Conservation (phyloP, 2,797 vertebrate species). For the Falco columbarius region DNA sequence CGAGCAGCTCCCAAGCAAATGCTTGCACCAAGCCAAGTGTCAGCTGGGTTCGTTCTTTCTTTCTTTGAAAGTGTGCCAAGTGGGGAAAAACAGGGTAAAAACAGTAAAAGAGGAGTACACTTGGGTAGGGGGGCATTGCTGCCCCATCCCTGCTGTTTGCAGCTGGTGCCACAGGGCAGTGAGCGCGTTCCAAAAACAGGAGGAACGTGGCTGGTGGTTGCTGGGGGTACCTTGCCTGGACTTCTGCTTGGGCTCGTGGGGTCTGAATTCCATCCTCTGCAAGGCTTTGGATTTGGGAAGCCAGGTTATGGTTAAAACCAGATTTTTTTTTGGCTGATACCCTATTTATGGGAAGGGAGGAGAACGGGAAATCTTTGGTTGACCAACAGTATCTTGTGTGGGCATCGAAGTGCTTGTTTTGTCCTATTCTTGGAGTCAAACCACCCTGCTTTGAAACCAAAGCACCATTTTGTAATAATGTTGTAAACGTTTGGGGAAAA, state of each 20-base stretch:
- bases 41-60: rapidly evolving
- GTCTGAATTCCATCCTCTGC: background rate
- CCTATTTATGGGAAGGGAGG: rapidly evolving
- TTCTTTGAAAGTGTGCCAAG: background rate
- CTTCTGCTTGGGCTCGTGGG: background rate
- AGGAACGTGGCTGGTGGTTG: background rate
- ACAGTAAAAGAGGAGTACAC: background rate
- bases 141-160: rapidly evolving
- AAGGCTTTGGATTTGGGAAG: background rate
- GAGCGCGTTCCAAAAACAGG: background rate
- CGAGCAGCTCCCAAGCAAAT: background rate
- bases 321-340: background rate
- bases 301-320: background rate
- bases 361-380: background rate
- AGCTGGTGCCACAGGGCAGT: background rate
- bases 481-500: background rate
- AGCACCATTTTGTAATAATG: background rate
- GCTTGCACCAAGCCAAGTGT: background rate
- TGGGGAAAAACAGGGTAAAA: background rate
- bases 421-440: background rate
- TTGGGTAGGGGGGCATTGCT: rapidly evolving
- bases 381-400: background rate
- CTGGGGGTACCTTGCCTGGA: background rate
- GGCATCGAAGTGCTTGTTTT: background rate
- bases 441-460: background rate